Evolutionary conservation across 1,140 invertebrate genomes (phyloP), one percentile per base, ranked within the genome.

Genomic region (Scaptomyza graminum): DNA sequence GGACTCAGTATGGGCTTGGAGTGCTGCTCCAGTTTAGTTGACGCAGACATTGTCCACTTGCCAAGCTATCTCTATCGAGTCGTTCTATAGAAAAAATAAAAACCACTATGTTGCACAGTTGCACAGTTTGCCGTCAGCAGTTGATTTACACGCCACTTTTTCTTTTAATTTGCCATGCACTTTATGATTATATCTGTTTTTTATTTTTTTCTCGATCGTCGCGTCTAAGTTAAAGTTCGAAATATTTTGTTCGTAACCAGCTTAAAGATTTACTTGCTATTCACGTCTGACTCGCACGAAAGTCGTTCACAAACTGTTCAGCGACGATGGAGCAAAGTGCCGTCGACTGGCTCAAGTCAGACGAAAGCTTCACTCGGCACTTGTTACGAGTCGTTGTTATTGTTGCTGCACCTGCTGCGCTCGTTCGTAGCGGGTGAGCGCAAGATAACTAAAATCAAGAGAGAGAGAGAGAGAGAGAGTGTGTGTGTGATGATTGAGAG

Each of bases 1-100:
- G 91, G 91, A 78, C 91, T 92, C 65, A 92, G 79, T 76, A 92
- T 91, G 67, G 91, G 91, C 74, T 92, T 92, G 55, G 89, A 90
- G 70, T 91, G 90, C 52, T 90, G 90, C 73, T 91, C 90, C 80
- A 90, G 77, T 91, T 91, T 91, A 74, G 83, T 91, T 72, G 83
- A 76, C 74, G 71, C 74, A 67, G 82, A 69, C 57, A 72, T 73
- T 73, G 64, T 73, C 64, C 63, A 66, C 63, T 73, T 44, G 31
- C 8, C 31, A 34, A 34, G 31, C 7, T 34, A 34, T 34, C n/a
- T 13, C n/a, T 13, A 41, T 41, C 37, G 37, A 41, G 49, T 54
- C 49, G 52, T 13, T 54, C 39, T 41, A 34, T 1, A 34, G 57
- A 71, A 71, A 34, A 66, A 47, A 52, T 34, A 34, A 34, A 66